Evolutionary conservation across 2,113 vertebrate species (phyloP).

Genomic region (Dascyllus trimaculatus): DNA sequence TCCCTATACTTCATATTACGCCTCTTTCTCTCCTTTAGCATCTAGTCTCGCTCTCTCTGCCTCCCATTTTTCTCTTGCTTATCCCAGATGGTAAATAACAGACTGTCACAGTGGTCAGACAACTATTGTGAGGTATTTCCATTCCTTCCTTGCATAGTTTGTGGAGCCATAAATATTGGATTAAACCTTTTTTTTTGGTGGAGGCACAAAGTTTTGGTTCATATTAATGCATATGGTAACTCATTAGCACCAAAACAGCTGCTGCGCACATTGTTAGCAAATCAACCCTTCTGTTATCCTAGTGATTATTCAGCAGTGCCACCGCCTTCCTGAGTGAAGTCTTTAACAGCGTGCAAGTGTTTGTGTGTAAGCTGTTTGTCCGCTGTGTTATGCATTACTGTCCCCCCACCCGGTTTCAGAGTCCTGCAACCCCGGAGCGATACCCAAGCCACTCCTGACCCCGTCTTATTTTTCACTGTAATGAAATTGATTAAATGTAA

Average conservation of each 20-base stretch:
- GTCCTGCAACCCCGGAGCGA: conserved; percentile 2
- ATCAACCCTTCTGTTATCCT: conserved; percentile 38
- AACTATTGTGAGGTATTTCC: neutral
- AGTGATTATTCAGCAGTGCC: conserved; percentile 45
- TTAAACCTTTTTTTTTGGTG: too few relatives aligned
- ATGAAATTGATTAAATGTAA: conserved; percentile 77
- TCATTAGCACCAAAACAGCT: conserved; percentile 22
- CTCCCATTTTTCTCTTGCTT: conserved; percentile 1
- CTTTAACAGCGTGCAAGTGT: conserved; percentile 5
- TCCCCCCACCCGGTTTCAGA: conserved; percentile 30
- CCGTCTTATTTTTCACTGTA: conserved; percentile 69
- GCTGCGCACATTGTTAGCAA: conserved; percentile 1
- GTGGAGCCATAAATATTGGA: neutral
- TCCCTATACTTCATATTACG: neutral
- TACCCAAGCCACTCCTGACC: conserved; percentile 45
- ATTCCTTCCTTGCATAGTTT: neutral
- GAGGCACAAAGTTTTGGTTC: neutral
- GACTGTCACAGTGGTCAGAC: neutral
- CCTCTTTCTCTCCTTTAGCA: neutral
- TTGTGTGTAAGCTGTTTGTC: conserved; percentile 6
- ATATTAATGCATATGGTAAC: conserved; percentile 17
- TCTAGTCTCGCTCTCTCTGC: neutral
- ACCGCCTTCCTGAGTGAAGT: conserved; percentile 27
- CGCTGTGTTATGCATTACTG: conserved; percentile 34
- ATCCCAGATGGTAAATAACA: conserved; percentile 8